phyloP scores from a whole-genome alignment of 1,140 invertebrate genomes.

The Ceratoteleas bidentatus region DNA sequence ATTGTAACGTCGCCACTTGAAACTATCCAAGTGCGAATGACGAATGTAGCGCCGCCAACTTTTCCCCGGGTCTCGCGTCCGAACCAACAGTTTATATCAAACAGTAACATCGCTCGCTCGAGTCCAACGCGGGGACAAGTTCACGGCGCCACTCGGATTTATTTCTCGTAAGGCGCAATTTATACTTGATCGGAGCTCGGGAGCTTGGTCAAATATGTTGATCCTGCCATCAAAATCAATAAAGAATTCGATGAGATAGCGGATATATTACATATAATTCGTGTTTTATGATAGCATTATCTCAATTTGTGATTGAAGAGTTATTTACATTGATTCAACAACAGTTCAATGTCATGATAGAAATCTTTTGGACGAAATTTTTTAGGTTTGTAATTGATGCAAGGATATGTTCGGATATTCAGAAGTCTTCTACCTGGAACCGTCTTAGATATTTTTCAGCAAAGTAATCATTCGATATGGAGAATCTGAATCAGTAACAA shows the following conservation, averaged over 20 bases:
- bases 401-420: too few species aligned
- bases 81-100: background rate
- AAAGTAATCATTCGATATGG: too few species aligned
- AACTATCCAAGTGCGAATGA: conserved; percentile 15
- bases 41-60: conserved; percentile 27
- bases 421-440: too few species aligned
- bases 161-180: conserved; percentile 47
- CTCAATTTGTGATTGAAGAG: conserved; percentile 9
- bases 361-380: background rate
- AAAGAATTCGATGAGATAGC: conserved; percentile 3
- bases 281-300: conserved; percentile 5
- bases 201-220: conserved; percentile 52
- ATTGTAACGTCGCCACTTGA: conserved; percentile 22
- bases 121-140: conserved; percentile 12
- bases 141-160: conserved; percentile 7
- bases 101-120: background rate
- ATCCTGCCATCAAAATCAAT: conserved; percentile 7
- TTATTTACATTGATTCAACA: conserved; percentile 39
- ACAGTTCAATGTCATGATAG: conserved; percentile 16
- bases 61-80: conserved; percentile 1
- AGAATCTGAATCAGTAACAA: too few species aligned
- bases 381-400: background rate
- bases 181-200: conserved; percentile 41
- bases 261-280: conserved; percentile 23
- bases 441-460: too few species aligned